phyloP scores from a whole-genome alignment of 2,888 invertebrate species.

The Biston betularia region DNA sequence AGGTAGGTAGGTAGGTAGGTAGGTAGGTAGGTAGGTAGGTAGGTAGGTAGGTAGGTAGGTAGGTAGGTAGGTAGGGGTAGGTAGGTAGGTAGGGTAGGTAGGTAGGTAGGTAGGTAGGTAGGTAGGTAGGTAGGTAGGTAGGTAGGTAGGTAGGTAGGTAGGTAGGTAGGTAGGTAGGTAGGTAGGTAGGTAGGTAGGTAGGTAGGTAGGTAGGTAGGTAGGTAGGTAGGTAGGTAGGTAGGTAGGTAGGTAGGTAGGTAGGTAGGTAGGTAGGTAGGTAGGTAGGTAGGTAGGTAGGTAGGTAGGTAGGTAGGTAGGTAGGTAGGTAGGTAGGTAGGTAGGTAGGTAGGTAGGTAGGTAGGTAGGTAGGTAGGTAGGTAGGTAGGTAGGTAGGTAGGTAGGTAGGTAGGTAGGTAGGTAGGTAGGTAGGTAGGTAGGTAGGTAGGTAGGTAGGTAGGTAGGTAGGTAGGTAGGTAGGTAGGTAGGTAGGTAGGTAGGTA shows the following conservation, averaged over 20 bases:
- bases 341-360: too few relatives aligned
- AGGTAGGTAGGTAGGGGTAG: conserved; percentile 42
- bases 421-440: too few relatives aligned
- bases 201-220: conserved; percentile 25
- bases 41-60: conserved; percentile 38
- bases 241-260: conserved; percentile 24
- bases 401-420: too few relatives aligned
- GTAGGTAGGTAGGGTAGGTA: conserved; percentile 32
- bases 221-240: conserved; percentile 15
- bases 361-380: too few relatives aligned
- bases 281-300: conserved; percentile 27
- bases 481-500: too few relatives aligned
- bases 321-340: too few relatives aligned
- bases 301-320: too few relatives aligned
- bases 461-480: too few relatives aligned
- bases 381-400: too few relatives aligned
- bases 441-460: too few relatives aligned
- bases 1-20: conserved; percentile 46
- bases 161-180: conserved; percentile 25
- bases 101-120: conserved; percentile 27
- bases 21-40: conserved; percentile 41
- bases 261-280: conserved; percentile 26
- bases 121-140: conserved; percentile 22
- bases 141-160: conserved; percentile 13
- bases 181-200: conserved; percentile 27